phyloP scores from a whole-genome alignment of 2,888 invertebrate species.

The Lasioglossum zephyrum region DNA sequence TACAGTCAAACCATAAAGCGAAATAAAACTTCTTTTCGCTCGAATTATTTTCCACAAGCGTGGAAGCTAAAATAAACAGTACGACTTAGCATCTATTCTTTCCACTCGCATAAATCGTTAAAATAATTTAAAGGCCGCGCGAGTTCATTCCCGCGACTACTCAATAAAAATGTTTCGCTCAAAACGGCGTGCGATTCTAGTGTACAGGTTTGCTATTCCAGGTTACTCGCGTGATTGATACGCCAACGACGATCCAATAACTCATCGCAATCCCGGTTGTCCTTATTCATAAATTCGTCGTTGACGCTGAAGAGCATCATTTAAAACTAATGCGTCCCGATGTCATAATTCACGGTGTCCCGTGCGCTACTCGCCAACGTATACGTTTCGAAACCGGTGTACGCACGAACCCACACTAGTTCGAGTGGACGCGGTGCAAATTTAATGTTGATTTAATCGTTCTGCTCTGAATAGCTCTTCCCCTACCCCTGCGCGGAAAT shows the following conservation, averaged over 20 bases:
- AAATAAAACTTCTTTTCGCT: too few relatives aligned
- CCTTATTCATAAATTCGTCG: constrained; percentile 57
- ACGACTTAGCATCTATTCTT: background rate
- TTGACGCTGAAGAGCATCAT: constrained; percentile 52
- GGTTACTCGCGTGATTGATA: constrained; percentile 42
- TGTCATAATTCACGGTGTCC: constrained; percentile 49
- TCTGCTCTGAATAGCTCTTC: constrained; percentile 25
- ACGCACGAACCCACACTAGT: constrained; percentile 15
- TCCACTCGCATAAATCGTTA: background rate
- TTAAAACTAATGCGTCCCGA: constrained; percentile 56
- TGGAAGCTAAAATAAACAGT: background rate
- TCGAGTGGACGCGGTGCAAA: constrained; percentile 27
- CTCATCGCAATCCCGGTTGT: constrained; percentile 41
- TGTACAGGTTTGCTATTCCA: background rate
- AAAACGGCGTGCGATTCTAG: background rate
- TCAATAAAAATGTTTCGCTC: background rate
- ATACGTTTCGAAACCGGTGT: constrained; percentile 40
- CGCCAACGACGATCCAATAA: constrained; percentile 30
- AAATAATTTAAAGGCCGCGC: background rate
- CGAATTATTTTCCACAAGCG: too few relatives aligned
- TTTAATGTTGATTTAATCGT: constrained; percentile 59
- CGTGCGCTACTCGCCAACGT: constrained; percentile 10
- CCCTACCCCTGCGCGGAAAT: background rate
- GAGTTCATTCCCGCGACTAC: background rate
- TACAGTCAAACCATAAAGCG: too few relatives aligned